Base-by-base conservation (phyloP, 92 coral and sea anemone genomes). In the Epizoanthus stellaris region DNA sequence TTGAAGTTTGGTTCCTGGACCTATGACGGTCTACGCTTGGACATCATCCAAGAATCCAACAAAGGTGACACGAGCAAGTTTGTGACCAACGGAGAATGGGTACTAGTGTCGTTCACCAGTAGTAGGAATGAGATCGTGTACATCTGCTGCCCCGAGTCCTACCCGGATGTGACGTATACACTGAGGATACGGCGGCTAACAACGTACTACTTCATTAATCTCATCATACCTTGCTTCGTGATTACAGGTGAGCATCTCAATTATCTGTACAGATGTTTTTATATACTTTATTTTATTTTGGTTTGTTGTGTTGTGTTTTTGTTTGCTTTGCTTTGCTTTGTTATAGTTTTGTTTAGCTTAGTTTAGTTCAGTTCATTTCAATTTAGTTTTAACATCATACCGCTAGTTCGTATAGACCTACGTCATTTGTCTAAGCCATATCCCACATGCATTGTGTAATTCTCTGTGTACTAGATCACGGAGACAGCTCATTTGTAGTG, bases 1-100 rank as follows among this genome's bases (percentile, higher is more conserved):
- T 70, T 95, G 73, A 95, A 95, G 87, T 95, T 95, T 81, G 98
- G 98, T 21, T 93, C 96, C 45, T 95, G 98, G 98, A 95, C 98
- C 1, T 93, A 93, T 77, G 90, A 91, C 82, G 95, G 93, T 9
- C 67, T 75, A 5, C 98, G 95, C 82, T 65, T 95, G 40, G 96
- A 95, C 77, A 89, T 93, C 25, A 73, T 93, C 36, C 80, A 83
- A n/a, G 96, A 95, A 59, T 88, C 90, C 15, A 42, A 42, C 23
- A 34, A 77, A 16, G 93, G 93, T 6, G 98, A 95, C 80, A 67
- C 90, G 11, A 49, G 89, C 54, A 95, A 93, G 81, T 95, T 91
- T 75, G 93, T 95, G 68, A 89, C 87, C 11, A 95, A 92, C 66
- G 98, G 98, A 53, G 95, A 95, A 64, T 95, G 98, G 96, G 88